Conservation (phyloP, 1,140 invertebrate species). For the Tetramorium alpestre region DNA sequence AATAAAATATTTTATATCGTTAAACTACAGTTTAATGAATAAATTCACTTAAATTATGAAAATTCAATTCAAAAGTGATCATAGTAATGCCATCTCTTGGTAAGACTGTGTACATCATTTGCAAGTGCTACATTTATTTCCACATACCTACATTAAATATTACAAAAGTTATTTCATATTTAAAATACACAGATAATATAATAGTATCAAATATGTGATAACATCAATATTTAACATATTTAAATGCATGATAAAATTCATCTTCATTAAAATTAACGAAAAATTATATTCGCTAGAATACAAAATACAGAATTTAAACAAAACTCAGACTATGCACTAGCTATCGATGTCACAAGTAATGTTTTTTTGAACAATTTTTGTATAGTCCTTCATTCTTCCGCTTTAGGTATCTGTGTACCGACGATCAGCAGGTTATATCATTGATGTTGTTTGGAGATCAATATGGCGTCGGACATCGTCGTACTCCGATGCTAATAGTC, state of each 20-base stretch:
- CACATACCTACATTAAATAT: neutral
- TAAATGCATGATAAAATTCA: neutral
- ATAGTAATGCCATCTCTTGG: neutral
- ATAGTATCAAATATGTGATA: neutral
- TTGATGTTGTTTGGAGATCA: neutral
- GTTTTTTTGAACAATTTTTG: neutral
- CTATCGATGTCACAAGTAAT: neutral
- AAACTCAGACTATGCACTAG: neutral
- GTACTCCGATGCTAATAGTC: neutral
- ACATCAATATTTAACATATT: neutral
- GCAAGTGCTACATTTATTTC: neutral
- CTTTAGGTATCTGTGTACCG: neutral
- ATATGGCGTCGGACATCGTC: conserved; percentile 64
- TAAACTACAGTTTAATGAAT: too few species aligned
- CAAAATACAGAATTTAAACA: neutral
- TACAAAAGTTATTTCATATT: neutral
- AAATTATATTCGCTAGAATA: neutral
- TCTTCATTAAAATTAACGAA: conserved; percentile 7
- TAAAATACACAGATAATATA: neutral
- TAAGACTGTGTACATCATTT: neutral
- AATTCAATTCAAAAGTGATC: neutral
- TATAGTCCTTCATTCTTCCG: neutral
- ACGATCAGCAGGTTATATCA: neutral
- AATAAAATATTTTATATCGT: too few species aligned
- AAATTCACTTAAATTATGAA: too few species aligned